Conservation (phyloP, 1,140 invertebrate genomes). For the Lineus longissimus region DNA sequence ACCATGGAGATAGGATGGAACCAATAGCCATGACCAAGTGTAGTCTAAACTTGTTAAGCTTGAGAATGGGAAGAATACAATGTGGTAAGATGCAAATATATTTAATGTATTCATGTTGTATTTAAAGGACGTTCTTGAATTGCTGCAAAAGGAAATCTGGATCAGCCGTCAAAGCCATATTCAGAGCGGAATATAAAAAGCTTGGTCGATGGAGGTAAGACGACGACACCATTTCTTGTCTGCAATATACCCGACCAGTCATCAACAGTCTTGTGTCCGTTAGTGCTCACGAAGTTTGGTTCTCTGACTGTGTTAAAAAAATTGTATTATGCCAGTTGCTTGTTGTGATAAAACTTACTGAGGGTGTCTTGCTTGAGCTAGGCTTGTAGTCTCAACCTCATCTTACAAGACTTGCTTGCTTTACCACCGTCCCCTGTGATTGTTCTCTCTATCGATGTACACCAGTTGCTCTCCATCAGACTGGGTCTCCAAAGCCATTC, state of each 20-base stretch:
- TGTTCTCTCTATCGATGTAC: too few species aligned
- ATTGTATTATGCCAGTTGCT: neutral
- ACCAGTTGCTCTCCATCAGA: too few species aligned
- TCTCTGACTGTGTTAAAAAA: neutral
- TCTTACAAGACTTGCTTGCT: too few species aligned
- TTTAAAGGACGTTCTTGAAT: neutral
- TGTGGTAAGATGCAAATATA: too few species aligned
- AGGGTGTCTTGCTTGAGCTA: neutral
- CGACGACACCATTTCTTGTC: neutral
- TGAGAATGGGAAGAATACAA: too few species aligned
- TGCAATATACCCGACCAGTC: neutral
- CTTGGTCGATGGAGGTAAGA: slow-evolving; percentile 72
- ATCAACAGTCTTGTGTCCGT: neutral
- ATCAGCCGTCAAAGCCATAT: slow-evolving; percentile 16
- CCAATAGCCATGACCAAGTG: too few species aligned
- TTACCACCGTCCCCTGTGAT: too few species aligned
- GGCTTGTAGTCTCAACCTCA: too few species aligned
- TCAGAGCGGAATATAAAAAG: slow-evolving; percentile 62
- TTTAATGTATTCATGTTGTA: neutral
- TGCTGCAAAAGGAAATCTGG: neutral
- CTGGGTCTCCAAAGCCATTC: too few species aligned
- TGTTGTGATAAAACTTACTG: neutral
- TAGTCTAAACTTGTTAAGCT: too few species aligned
- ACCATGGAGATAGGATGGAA: too few species aligned
- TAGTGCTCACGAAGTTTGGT: neutral